Base-by-base conservation (phyloP, 2,888 invertebrate genomes). In the Minunthozetes semirufus region DNA sequence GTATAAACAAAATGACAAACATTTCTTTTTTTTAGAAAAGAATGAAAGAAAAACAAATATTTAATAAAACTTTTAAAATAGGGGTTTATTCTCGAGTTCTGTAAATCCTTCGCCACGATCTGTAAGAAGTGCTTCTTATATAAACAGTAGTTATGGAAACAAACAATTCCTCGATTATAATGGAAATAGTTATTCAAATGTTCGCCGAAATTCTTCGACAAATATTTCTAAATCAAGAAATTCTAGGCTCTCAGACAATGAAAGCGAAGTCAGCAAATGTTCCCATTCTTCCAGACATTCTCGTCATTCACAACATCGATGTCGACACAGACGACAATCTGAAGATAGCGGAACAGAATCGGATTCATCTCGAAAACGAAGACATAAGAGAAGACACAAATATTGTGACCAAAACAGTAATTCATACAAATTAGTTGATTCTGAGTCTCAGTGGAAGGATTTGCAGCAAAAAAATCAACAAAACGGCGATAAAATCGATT, bases 381-480 rank as follows among this genome's bases (percentile, higher is more conserved):
- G 89, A 74, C 90, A 78, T 22, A 76, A 92, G 81, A 79, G 80
- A 63, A 79, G 91, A 79, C 87, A 89, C 68, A 76, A 79, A 11
- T 75, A 73, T 33, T 61, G 25, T 72, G 33, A 72, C 46, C 53
- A 17, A 72, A 53, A 72, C 33, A 72, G 9, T 19, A 27, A 72
- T 50, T 76, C 76, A 11, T 86, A 87, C 75, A 92, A 92, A 83
- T 85, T 93, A 80, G 89, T 94, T 68, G 93, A 93, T 82, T 93
- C 93, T 9, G 91, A 91, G 80, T 88, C 89, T 73, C 93, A 93
- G 83, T 94, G 93, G 93, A 89, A 89, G 79, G 92, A 93, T 84
- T 91, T 92, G 63, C 89, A 93, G 82, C 88, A 89, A 80, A 68
- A 38, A 38, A 33, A 68, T 22, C 88, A 90, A 80, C 88, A 89